phyloP scores from a whole-genome alignment of 1,140 invertebrate species.

The Solenopsis fugax region DNA sequence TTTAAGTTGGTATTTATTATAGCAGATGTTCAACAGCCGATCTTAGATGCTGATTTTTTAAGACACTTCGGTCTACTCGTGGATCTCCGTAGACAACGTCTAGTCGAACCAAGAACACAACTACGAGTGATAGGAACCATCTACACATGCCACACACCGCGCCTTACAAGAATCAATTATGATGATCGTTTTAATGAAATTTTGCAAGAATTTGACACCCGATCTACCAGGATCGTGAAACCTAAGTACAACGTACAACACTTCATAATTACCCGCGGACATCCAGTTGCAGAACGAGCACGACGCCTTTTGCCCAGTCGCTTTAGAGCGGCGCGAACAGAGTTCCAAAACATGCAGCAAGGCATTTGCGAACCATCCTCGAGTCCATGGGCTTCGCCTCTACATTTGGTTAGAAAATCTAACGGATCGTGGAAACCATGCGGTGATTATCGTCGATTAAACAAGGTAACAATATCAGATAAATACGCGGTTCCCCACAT shows the following conservation, averaged over 20 bases:
- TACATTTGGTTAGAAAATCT: constrained; percentile 68
- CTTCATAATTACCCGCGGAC: background rate
- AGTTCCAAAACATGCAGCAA: background rate
- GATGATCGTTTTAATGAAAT: background rate
- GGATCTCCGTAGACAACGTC: background rate
- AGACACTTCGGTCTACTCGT: background rate
- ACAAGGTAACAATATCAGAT: too few species aligned
- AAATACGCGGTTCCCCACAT: too few species aligned
- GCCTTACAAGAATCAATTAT: background rate
- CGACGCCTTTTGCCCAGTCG: background rate
- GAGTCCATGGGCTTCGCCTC: constrained; percentile 9
- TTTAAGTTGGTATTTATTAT: background rate
- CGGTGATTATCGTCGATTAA: too few species aligned
- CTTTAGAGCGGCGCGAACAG: background rate
- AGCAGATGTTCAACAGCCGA: background rate
- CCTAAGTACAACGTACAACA: background rate
- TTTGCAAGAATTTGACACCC: background rate
- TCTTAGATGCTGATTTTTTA: background rate
- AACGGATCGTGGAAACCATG: constrained; percentile 60
- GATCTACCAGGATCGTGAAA: background rate
- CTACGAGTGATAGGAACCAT: background rate
- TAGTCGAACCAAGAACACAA: background rate
- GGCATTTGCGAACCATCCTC: background rate
- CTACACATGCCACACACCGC: background rate
- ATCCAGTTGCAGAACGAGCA: background rate